Evolutionary conservation across 2,888 invertebrate genomes (phyloP).

Genomic region (Ptychoptera contaminata): DNA sequence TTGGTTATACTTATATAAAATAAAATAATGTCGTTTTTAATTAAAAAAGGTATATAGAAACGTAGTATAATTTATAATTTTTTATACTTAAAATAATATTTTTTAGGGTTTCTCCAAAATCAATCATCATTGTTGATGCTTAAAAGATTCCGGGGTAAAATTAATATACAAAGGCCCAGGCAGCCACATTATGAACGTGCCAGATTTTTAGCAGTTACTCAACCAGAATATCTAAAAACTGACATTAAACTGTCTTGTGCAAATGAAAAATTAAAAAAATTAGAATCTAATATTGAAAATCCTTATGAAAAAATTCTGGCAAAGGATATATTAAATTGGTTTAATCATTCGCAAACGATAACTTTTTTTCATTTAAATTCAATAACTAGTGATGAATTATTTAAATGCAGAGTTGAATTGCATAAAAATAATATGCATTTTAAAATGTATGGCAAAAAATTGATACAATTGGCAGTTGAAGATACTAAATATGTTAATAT

Average conservation of each 20-base stretch:
- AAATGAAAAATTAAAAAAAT: conserved; percentile 19
- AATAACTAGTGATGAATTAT: conserved; percentile 45
- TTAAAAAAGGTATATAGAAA: neutral
- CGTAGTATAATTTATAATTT: neutral
- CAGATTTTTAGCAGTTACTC: conserved; percentile 44
- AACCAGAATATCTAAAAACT: conserved; percentile 42
- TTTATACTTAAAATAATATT: conserved; percentile 2
- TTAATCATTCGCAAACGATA: conserved; percentile 54
- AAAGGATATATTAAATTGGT: conserved; percentile 51
- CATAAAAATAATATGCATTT: conserved; percentile 52
- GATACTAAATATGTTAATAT: conserved; percentile 52
- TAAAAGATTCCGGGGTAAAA: conserved; percentile 55
- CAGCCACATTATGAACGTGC: conserved; percentile 54
- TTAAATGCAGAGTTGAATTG: conserved; percentile 44
- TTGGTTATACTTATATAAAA: neutral
- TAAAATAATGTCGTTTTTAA: neutral
- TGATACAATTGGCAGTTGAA: conserved; percentile 47
- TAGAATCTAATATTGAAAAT: conserved; percentile 35
- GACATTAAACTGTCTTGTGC: conserved; percentile 38
- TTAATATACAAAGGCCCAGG: conserved; percentile 60
- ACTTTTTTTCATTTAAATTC: conserved; percentile 58
- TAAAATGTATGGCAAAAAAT: conserved; percentile 46
- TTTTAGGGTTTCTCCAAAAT: conserved; percentile 33
- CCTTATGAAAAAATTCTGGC: conserved; percentile 59
- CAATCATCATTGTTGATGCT: conserved; percentile 35